These are phyloP conservation scores for Hoplostethus atlanticus DNA, from an alignment of 2,797 vertebrate species.

Conservation along the genomic window DNA sequence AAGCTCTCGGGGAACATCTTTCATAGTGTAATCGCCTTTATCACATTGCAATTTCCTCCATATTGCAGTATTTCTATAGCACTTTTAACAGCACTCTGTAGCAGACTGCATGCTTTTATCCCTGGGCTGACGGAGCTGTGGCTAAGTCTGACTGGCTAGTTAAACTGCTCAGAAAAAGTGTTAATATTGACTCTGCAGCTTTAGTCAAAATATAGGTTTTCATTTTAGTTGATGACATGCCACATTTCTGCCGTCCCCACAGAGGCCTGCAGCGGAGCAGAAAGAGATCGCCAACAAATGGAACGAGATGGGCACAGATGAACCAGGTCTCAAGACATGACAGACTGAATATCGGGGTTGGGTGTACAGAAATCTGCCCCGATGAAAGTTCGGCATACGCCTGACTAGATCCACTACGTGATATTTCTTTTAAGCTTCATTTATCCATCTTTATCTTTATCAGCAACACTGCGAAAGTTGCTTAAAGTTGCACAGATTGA, in stretches of 20 bases:
- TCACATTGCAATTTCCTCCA: too few species aligned
- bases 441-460: neutral
- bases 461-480: neutral
- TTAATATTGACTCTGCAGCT: neutral
- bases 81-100: neutral
- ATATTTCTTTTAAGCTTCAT: conserved; percentile 1
- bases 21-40: neutral
- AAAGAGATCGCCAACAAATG: conserved; percentile 96
- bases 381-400: conserved; percentile 45
- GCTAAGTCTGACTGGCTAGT: neutral
- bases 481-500: too few species aligned
- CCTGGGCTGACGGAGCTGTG: neutral
- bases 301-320: conserved; percentile 99
- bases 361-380: conserved; percentile 23
- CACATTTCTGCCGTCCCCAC: conserved; percentile 33
- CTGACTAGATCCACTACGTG: conserved; percentile 26
- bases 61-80: neutral
- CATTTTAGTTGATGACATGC: conserved; percentile 20
- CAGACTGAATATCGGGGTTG: conserved; percentile 26
- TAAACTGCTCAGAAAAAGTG: neutral
- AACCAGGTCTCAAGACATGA: conserved; percentile 89
- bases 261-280: conserved; percentile 93
- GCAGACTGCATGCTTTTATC: too few species aligned
- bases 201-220: neutral
- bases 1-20: conserved; percentile 4